Evolutionary conservation across 2,888 invertebrate genomes (phyloP).

Genomic region (Amphiduros pacificus): DNA sequence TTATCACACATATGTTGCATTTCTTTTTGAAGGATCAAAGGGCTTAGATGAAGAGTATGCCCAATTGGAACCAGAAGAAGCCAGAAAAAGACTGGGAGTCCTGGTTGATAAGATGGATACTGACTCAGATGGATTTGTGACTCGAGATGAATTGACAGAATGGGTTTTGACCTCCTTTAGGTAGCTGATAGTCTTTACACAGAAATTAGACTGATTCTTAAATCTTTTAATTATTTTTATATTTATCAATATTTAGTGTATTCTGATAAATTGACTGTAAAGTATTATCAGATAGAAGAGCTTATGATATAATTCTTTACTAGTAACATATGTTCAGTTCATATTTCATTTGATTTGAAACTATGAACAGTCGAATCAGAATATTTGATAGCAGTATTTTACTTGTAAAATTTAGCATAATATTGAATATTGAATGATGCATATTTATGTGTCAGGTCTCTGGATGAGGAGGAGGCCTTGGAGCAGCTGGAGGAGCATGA

Average conservation of each 20-base stretch:
- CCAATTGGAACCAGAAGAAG: constrained; percentile 79
- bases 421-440: neutral
- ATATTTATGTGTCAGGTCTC: constrained; percentile 30
- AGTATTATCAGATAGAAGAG: no score
- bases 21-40: constrained; percentile 21
- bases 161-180: constrained; percentile 91
- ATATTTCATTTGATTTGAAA: no score
- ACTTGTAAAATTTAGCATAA: no score
- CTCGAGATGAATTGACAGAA: constrained; percentile 79
- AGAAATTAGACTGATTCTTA: no score
- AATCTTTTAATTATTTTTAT: no score
- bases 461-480: constrained; percentile 74
- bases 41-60: constrained; percentile 75
- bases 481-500: constrained; percentile 84
- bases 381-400: no score
- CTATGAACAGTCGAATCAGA: no score
- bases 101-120: constrained; percentile 86
- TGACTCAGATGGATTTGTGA: constrained; percentile 77
- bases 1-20: neutral
- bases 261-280: no score
- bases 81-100: constrained; percentile 73
- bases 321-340: no score
- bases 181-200: no score
- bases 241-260: no score
- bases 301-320: no score